Conservation (phyloP, 2,888 invertebrate species). For the Brenthis ino region DNA sequence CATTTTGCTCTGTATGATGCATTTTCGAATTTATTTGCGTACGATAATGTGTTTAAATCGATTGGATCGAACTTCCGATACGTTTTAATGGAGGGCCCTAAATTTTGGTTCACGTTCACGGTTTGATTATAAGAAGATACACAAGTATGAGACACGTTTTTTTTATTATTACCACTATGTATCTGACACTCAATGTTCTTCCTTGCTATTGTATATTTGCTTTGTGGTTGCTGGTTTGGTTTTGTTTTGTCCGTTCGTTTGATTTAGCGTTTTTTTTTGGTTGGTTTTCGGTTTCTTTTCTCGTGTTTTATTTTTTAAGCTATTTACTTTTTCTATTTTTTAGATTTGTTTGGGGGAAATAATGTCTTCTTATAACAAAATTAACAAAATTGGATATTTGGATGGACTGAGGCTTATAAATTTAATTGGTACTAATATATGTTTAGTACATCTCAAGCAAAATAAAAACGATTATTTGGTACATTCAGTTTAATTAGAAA, state of each 20-base stretch:
- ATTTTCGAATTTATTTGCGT: constrained; percentile 74
- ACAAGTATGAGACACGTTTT: constrained; percentile 65
- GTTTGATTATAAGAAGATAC: constrained; percentile 61
- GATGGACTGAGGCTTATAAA: constrained; percentile 45
- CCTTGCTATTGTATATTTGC: constrained; percentile 54
- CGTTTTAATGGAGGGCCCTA: constrained; percentile 17
- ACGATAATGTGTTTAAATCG: constrained; percentile 45
- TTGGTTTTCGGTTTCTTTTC: constrained; percentile 32
- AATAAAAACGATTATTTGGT: too few species aligned
- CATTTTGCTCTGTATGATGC: constrained; percentile 53
- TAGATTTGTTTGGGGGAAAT: constrained; percentile 34
- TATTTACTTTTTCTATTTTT: constrained; percentile 44
- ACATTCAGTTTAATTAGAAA: too few species aligned
- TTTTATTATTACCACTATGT: constrained; percentile 39
- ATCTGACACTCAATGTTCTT: constrained; percentile 50
- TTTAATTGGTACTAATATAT: neutral
- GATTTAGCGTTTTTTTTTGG: constrained; percentile 42
- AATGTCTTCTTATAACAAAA: constrained; percentile 56
- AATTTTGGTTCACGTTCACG: constrained; percentile 28
- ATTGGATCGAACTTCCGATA: constrained; percentile 20
- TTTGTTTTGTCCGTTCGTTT: constrained; percentile 32
- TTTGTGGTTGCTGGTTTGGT: constrained; percentile 63
- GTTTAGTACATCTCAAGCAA: too few species aligned
- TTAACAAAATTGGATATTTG: constrained; percentile 49
- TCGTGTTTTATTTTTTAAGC: constrained; percentile 25